phyloP scores from a whole-genome alignment of 2,797 vertebrate genomes.

The Parauchenoglanis punctatus region DNA sequence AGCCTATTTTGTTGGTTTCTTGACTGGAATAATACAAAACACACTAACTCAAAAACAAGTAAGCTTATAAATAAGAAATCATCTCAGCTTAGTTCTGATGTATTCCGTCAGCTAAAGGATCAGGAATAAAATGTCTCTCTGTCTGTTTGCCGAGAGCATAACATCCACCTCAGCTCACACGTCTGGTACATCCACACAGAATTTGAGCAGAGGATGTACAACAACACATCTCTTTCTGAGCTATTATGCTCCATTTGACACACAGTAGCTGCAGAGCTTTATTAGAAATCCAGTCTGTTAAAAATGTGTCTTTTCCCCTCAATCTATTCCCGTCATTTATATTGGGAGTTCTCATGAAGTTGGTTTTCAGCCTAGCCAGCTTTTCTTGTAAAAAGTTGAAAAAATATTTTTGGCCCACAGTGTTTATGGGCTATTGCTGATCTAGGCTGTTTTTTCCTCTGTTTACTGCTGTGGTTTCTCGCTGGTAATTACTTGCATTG shows the following conservation, averaged over 20 bases:
- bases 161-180: not conserved
- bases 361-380: constrained; percentile 21
- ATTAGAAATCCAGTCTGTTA: not conserved
- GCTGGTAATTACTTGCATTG: constrained; percentile 44
- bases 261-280: not conserved
- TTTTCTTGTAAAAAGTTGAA: constrained; percentile 6
- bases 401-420: constrained; percentile 23
- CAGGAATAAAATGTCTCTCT: not conserved
- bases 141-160: not conserved
- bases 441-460: constrained; percentile 15
- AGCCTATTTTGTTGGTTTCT: not conserved
- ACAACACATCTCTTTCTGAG: not conserved
- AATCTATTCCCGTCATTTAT: constrained; percentile 23
- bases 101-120: not conserved
- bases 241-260: not conserved
- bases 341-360: not conserved
- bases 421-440: constrained; percentile 29
- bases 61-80: not conserved
- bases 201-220: not conserved
- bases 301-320: not conserved
- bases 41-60: not conserved
- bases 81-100: not conserved
- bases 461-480: constrained; percentile 28
- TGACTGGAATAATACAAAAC: not conserved
- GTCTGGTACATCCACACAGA: not conserved